phyloP scores from a whole-genome alignment of 2,113 vertebrate species.

The Naja naja region DNA sequence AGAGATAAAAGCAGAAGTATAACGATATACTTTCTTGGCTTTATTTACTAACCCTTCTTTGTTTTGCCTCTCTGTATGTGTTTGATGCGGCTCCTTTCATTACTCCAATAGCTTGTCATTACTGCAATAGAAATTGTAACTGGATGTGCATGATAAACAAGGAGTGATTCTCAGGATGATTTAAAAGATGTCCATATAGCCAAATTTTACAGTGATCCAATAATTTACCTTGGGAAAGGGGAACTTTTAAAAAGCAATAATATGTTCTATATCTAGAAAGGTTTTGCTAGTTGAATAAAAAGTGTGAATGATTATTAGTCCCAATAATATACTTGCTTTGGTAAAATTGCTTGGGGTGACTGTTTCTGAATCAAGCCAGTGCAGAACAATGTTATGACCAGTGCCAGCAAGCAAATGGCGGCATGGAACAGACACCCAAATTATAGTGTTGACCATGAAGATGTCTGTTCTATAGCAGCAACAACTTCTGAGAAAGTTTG shows the following conservation, averaged over 20 bases:
- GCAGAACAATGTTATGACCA: neutral
- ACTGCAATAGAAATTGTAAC: conserved; percentile 23
- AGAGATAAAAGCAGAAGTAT: conserved; percentile 64
- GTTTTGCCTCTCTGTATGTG: conserved; percentile 25
- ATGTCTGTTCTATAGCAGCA: neutral
- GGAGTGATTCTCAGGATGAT: neutral
- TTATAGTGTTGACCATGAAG: neutral
- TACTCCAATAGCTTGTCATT: conserved; percentile 30
- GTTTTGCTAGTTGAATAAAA: neutral
- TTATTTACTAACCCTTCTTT: conserved; percentile 53
- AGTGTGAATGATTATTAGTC: neutral
- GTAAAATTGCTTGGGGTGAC: neutral
- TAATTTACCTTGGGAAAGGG: neutral
- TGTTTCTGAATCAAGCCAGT: neutral
- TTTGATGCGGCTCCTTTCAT: conserved; percentile 44
- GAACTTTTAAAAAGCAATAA: neutral
- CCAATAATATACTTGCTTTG: neutral
- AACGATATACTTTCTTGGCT: conserved; percentile 49
- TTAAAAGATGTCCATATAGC: neutral
- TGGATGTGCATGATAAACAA: neutral
- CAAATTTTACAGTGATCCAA: neutral
- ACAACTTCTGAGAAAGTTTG: neutral
- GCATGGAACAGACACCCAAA: neutral
- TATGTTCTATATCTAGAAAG: neutral
- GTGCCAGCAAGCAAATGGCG: conserved; percentile 12